phyloP scores from a whole-genome alignment of 2,113 vertebrate genomes.

The Vulpes vulpes region DNA sequence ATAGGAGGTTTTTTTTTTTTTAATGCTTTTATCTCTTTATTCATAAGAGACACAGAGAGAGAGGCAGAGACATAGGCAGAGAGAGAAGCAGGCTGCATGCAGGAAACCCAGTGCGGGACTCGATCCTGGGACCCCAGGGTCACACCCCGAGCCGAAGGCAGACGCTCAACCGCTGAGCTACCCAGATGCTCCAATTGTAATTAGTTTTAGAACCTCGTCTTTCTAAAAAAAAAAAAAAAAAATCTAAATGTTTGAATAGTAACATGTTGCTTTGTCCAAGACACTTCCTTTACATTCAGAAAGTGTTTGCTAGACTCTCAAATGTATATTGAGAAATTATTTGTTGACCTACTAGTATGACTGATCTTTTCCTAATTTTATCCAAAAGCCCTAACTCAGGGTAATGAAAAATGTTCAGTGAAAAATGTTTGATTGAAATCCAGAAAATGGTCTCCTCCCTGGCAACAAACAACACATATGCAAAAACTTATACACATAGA shows the following conservation, averaged over 20 bases:
- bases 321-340: not conserved
- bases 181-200: not conserved
- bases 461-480: not conserved
- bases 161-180: too few species aligned
- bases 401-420: not conserved
- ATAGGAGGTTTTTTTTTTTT: not conserved
- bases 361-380: slow-evolving; percentile 35
- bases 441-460: slow-evolving; percentile 28
- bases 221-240: not conserved
- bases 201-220: not conserved
- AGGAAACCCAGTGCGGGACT: too few species aligned
- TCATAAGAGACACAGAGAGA: too few species aligned
- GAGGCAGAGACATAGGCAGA: too few species aligned
- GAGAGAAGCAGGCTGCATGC: too few species aligned
- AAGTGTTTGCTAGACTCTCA: not conserved
- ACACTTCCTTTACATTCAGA: not conserved
- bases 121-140: too few species aligned
- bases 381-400: not conserved
- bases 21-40: too few species aligned
- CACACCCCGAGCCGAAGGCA: too few species aligned
- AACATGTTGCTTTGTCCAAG: not conserved
- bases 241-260: not conserved
- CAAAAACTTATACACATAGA: not conserved
- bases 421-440: not conserved
- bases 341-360: not conserved